Base-by-base conservation (phyloP, 1,140 invertebrate species). In the Nymphalis io region DNA sequence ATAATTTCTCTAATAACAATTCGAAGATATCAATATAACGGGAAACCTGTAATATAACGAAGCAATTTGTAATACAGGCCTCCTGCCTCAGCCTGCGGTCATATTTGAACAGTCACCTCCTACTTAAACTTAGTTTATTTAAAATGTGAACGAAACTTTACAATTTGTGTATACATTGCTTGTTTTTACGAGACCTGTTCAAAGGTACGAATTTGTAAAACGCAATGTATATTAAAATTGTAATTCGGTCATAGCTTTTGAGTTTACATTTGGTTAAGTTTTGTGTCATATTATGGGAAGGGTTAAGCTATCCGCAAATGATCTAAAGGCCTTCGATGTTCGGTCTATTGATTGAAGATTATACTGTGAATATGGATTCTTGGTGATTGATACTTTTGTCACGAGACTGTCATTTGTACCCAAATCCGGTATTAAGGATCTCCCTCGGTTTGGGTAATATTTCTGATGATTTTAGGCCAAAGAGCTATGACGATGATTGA, bases 241-340 rank as follows among this genome's bases (percentile, higher is more conserved):
- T 39, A 33, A 15, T 51, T 42, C 10, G 11, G 44, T 44, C 16
- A 6, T 15, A 11, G 23, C 15, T 57, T 8, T 33, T 60, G 55
- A 60, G 48, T 42, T 44, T 51, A 27, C 60, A 60, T 38, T 21
- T 57, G 8, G 55, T 3, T 33, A 44, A 18, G 21, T 33, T 16
- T 23, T 13, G 23, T 60, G 23, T 40, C 48, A 33, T 72, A 72
- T 62, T 72, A 72, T 39, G 42, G 64, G 60, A 66, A 67, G 70
- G 70, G 70, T 67, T 72, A 72, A 67, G 70, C 63, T 62, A 42
- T 46, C 70, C 70, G 64, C 70, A 72, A 72, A 72, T 72, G 70
- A 72, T 72, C 64, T 62, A 59, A 60, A 64, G 68, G 62, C 57
- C 33, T 69, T 42, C 61, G 38, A 58, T 38, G 40, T 55, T 63